Percentiles rank a stretch among this genome's conserved stretches.
These are phyloP conservation scores for Drosophila ironensis DNA, from an alignment of 1,140 invertebrate genomes.

Conservation along the genomic window DNA sequence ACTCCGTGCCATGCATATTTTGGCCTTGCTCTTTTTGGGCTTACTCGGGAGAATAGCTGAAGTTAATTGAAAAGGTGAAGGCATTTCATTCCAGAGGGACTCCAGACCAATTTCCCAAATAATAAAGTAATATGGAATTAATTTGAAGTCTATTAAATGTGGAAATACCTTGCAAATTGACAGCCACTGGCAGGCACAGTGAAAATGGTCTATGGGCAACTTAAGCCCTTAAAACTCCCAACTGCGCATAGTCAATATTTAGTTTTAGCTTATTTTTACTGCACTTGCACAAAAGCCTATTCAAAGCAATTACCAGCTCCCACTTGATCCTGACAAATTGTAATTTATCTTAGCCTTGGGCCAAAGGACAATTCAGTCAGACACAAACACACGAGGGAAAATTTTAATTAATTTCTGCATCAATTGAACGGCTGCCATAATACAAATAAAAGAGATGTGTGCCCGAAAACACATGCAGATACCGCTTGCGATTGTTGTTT, in stretches of 20 bases:
- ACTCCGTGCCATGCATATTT: slow-evolving; percentile 13
- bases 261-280: slow-evolving; percentile 12
- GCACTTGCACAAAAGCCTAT: slow-evolving; percentile 11
- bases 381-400: slow-evolving; percentile 21
- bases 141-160: slow-evolving; percentile 45
- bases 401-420: slow-evolving; percentile 74
- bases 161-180: slow-evolving; percentile 46
- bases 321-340: slow-evolving; percentile 33
- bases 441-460: slow-evolving; percentile 56
- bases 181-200: slow-evolving; percentile 10
- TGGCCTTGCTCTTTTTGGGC: slow-evolving; percentile 15
- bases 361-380: slow-evolving; percentile 35
- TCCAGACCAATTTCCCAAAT: slow-evolving; percentile 12
- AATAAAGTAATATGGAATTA: slow-evolving; percentile 62
- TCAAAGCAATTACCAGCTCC: slow-evolving; percentile 44
- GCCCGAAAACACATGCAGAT: slow-evolving; percentile 9
- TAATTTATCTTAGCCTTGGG: slow-evolving; percentile 50
- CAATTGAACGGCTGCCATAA: slow-evolving; percentile 67
- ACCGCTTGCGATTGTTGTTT: slow-evolving; percentile 35
- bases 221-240: background rate
- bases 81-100: slow-evolving; percentile 35
- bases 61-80: slow-evolving; percentile 62
- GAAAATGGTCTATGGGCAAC: background rate
- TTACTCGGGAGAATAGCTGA: slow-evolving; percentile 24
- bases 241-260: background rate